These are phyloP conservation scores for Oryzias dopingdopingensis DNA, from an alignment of 2,797 vertebrate genomes.

Conservation along the genomic window DNA sequence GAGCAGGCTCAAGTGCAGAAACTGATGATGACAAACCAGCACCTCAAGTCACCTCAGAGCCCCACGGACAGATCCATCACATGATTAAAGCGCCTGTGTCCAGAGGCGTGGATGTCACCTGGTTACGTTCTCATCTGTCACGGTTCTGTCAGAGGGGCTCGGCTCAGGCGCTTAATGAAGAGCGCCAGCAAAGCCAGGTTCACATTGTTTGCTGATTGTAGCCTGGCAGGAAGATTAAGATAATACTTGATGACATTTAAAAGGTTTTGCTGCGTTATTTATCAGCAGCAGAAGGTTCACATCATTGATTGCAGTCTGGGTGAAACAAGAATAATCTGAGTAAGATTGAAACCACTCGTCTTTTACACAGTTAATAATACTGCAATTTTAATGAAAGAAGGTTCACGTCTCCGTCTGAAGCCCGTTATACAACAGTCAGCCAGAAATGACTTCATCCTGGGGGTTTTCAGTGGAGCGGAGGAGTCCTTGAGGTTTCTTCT, in stretches of 20 bases:
- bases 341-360: background rate
- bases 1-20: conserved; percentile 32
- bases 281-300: conserved; percentile 27
- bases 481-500: conserved; percentile 13
- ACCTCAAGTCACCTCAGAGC: conserved; percentile 38
- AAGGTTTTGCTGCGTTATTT: conserved; percentile 43
- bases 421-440: background rate
- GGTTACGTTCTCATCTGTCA: conserved; percentile 45
- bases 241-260: conserved; percentile 55
- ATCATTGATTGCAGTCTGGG: conserved; percentile 25
- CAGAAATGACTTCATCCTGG: conserved; percentile 16
- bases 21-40: conserved; percentile 36
- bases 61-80: conserved; percentile 55
- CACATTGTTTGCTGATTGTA: conserved; percentile 44
- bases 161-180: conserved; percentile 26
- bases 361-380: background rate
- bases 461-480: conserved; percentile 9
- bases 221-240: conserved; percentile 49
- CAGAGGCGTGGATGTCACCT: conserved; percentile 33
- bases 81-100: conserved; percentile 51
- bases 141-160: conserved; percentile 43
- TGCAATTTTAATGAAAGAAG: background rate
- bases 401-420: background rate
- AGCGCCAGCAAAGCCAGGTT: conserved; percentile 32
- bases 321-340: background rate